Percentiles rank a stretch among this genome's conserved stretches.
phyloP scores from a whole-genome alignment of 2,888 invertebrate species.

The Micoletzkya japonica region DNA sequence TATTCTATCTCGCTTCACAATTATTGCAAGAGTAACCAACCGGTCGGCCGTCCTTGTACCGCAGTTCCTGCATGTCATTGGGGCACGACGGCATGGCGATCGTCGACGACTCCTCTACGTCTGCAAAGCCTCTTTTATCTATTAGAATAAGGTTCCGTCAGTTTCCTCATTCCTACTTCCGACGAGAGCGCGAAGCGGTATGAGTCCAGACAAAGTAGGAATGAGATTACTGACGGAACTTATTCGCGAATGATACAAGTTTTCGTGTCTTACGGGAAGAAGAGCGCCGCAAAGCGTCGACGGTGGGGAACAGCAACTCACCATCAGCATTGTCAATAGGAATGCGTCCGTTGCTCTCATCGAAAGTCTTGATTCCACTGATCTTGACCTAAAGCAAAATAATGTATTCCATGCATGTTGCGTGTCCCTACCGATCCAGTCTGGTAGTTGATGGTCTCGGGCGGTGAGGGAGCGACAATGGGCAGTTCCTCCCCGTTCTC shows the following conservation, averaged over 20 bases:
- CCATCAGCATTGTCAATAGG: slow-evolving; percentile 29
- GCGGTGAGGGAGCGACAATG: slow-evolving; percentile 52
- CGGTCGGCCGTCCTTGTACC: slow-evolving; percentile 21
- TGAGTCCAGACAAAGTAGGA: no score
- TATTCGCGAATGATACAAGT: not conserved
- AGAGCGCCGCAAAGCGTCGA: no score
- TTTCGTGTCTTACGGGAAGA: no score
- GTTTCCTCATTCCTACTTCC: no score
- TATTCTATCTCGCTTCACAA: no score
- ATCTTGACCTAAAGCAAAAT: not conserved
- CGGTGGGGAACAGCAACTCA: no score
- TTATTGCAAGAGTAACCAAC: no score
- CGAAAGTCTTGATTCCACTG: slow-evolving; percentile 27
- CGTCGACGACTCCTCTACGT: slow-evolving; percentile 5
- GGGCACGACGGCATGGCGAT: slow-evolving; percentile 52
- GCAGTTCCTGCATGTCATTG: slow-evolving; percentile 52
- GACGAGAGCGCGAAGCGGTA: no score
- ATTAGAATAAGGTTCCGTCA: not conserved
- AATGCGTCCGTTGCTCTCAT: slow-evolving; percentile 25
- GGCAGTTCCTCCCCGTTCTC: slow-evolving; percentile 44
- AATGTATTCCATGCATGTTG: not conserved
- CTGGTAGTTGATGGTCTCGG: slow-evolving; percentile 50
- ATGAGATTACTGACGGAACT: not conserved
- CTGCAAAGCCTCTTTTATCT: not conserved
- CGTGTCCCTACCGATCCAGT: slow-evolving; percentile 40